Conservation (phyloP, 2,797 vertebrate genomes). For the Decapterus maruadsi region DNA sequence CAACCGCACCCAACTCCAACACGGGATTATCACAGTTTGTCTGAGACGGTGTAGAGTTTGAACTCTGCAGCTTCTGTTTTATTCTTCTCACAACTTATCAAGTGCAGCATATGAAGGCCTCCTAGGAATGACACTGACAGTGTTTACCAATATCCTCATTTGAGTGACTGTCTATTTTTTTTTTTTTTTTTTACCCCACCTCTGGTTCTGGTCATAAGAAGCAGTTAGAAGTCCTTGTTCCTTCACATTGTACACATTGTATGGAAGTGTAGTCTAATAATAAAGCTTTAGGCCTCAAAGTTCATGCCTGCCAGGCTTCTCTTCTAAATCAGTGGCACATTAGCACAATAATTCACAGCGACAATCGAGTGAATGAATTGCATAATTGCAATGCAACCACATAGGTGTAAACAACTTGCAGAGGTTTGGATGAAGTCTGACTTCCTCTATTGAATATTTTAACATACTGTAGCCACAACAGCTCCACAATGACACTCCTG, state of each 20-base stretch:
- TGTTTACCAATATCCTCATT: neutral
- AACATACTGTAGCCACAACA: neutral
- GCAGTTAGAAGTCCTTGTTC: neutral
- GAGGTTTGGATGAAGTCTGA: neutral
- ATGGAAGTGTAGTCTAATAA: neutral
- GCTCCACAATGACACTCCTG: neutral
- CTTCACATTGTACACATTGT: neutral
- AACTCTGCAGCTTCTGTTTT: neutral
- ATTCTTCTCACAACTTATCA: neutral
- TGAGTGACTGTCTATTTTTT: neutral
- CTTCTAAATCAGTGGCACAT: neutral
- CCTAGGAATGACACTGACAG: neutral
- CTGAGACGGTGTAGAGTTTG: too few relatives aligned
- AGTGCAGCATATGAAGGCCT: neutral
- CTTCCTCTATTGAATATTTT: neutral
- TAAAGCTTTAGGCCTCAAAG: neutral
- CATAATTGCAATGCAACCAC: neutral
- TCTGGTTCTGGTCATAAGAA: neutral
- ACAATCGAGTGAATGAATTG: neutral
- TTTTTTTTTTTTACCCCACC: neutral
- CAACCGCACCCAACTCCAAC: too few relatives aligned
- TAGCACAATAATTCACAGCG: neutral
- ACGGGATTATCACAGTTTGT: too few relatives aligned
- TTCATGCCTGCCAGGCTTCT: neutral
- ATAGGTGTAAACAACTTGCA: slow-evolving; percentile 9